phyloP scores from a whole-genome alignment of 2,113 vertebrate species.

The Clinocottus analis region DNA sequence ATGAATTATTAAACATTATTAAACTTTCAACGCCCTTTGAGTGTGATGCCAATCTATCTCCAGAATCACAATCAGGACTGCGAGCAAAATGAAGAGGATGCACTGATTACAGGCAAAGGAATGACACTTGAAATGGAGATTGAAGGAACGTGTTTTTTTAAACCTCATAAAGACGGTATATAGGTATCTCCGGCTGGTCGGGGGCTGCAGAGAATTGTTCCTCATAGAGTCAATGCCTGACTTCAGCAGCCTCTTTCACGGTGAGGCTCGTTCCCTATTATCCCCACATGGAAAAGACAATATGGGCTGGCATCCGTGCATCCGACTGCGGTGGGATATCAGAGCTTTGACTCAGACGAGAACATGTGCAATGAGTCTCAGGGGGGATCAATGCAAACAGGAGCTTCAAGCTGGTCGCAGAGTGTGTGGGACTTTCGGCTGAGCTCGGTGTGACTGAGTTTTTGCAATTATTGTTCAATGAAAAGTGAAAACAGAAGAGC shows the following conservation, averaged over 20 bases:
- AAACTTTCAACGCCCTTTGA: conserved; percentile 31
- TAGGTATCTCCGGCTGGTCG: not conserved
- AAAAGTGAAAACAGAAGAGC: not conserved
- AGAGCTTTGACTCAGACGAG: conserved; percentile 12
- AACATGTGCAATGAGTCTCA: conserved; percentile 30
- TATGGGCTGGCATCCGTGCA: not conserved
- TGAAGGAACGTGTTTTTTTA: not conserved
- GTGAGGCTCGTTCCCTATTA: not conserved
- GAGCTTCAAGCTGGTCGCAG: not conserved
- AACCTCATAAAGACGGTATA: not conserved
- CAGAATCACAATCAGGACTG: conserved; percentile 10
- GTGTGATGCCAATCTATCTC: not conserved
- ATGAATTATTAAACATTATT: conserved; percentile 40
- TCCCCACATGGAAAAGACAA: not conserved
- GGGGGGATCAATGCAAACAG: conserved; percentile 14
- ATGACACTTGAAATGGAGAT: conserved; percentile 2
- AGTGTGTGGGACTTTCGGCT: not conserved
- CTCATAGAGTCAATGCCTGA: conserved; percentile 7
- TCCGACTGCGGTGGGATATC: conserved; percentile 31
- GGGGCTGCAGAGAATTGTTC: conserved; percentile 39
- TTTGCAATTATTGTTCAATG: conserved; percentile 5
- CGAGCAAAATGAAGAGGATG: not conserved
- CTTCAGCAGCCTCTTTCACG: conserved; percentile 14
- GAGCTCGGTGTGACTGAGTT: conserved; percentile 8
- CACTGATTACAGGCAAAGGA: conserved; percentile 8